Conservation (phyloP, 2,113 vertebrate genomes). For the Chiloscyllium plagiosum region DNA sequence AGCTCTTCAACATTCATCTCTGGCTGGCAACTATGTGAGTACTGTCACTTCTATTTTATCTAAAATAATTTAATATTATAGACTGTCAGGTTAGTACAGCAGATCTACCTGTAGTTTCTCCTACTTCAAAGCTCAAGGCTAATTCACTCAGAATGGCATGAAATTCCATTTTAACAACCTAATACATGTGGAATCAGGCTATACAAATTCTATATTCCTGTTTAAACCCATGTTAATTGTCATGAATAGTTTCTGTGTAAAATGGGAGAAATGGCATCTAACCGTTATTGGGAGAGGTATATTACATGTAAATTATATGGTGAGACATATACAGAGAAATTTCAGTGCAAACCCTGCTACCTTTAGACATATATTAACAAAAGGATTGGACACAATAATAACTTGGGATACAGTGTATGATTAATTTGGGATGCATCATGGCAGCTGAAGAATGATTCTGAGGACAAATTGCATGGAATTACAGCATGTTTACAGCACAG, state of each 20-base stretch:
- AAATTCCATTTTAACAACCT: constrained; percentile 3
- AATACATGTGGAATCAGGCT: background rate
- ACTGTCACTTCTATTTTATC: constrained; percentile 12
- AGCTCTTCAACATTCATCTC: background rate
- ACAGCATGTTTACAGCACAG: background rate
- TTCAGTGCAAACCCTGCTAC: background rate
- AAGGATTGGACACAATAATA: background rate
- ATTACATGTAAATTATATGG: background rate
- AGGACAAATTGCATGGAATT: background rate
- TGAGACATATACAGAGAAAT: background rate
- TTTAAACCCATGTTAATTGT: background rate
- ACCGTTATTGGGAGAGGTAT: background rate
- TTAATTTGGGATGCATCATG: background rate
- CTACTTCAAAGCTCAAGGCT: background rate
- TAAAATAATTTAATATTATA: constrained; percentile 1
- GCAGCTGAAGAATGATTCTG: no score
- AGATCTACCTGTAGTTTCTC: background rate
- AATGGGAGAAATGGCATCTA: background rate
- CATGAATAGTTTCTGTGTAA: background rate
- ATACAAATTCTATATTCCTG: background rate
- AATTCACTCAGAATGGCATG: background rate
- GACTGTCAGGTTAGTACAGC: background rate
- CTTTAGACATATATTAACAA: background rate
- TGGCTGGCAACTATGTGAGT: background rate
- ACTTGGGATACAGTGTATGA: background rate